A percentile compares a stretch with the other conserved stretches of the same genome.
These are phyloP conservation scores for Tragelaphus scriptus DNA, from an alignment of 2,113 vertebrate species.

Conservation along the genomic window DNA sequence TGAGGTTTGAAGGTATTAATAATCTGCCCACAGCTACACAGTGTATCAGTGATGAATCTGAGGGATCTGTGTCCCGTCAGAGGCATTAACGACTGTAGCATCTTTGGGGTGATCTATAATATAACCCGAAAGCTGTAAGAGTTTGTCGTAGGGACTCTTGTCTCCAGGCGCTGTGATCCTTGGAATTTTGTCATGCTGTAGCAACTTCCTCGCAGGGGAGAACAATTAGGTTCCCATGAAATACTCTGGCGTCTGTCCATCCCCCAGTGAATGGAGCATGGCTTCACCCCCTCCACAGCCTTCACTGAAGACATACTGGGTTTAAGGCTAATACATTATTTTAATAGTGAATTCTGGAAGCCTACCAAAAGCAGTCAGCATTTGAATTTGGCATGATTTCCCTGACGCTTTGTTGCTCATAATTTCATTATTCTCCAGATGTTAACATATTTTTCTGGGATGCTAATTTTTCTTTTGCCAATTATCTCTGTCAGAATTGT, in stretches of 20 bases:
- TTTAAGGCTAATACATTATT: slow-evolving; percentile 55
- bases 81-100: neutral
- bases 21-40: neutral
- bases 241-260: slow-evolving; percentile 53
- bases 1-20: neutral
- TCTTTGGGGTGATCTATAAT: neutral
- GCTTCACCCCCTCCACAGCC: neutral
- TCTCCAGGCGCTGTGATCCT: slow-evolving; percentile 51
- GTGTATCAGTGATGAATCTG: rapidly evolving
- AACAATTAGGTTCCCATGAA: slow-evolving; percentile 48
- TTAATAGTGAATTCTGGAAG: slow-evolving; percentile 66
- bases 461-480: slow-evolving; percentile 67
- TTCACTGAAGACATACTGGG: slow-evolving; percentile 21
- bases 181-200: slow-evolving; percentile 37
- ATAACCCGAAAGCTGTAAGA: neutral
- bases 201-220: slow-evolving; percentile 56
- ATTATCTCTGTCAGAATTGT: slow-evolving; percentile 56
- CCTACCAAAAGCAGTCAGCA: slow-evolving; percentile 52
- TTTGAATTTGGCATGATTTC: slow-evolving; percentile 66
- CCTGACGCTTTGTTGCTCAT: slow-evolving; percentile 49
- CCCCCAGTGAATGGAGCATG: neutral
- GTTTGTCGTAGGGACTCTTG: neutral
- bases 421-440: slow-evolving; percentile 74
- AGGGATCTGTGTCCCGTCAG: neutral
- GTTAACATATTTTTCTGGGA: slow-evolving; percentile 63